Evolutionary conservation across 2,888 invertebrate genomes (phyloP), one percentile per base, ranked within the genome.

Genomic region (Meliscaeva auricollis): DNA sequence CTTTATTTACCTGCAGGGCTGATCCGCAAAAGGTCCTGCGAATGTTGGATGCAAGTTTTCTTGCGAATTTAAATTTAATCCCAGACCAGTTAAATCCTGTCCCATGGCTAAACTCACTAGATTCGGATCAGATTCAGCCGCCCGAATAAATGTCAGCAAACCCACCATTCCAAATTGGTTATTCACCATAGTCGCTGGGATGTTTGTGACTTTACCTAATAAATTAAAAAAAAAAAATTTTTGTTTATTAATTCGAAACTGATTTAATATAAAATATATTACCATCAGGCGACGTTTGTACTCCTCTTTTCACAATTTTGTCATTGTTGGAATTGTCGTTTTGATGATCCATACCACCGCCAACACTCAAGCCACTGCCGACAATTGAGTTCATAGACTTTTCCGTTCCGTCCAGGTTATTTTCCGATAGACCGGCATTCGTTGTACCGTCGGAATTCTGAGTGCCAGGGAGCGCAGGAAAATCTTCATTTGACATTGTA

Each of bases 81-180:
- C 99, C 90, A 99, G 94, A 87, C 98, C 98, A 87, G 99, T 99
- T 91, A 99, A 94, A 93, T 99, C 99, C 93, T 98, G 98, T 87
- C 99, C 99, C 90, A 99, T 94, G 83, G 99, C 99, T 91, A 99
- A 93, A 81, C 98, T 97, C 88, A 99, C 98, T 90, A 99, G 94
- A 93, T 98, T 98, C 72, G 98, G 98, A 93, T 99, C 98, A 78
- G 98, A 97, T 93, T 99, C 99, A 87, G 99, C 98, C 87, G 98
- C 98, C 91, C 99, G 95, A 89, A 99, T 98, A 93, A 99, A 99
- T 89, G 99, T 98, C 92, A 99, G 94, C 89, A 99, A 94, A 60
- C 99, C 99, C 88, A 99, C 98, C 94, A 99, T 99, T 89, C 99
- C 99, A 93, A 98, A 99, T 94, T 99, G 99, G 93, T 99, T 99